These are phyloP conservation scores for Calypte anna DNA, from an alignment of 2,113 vertebrate species.

Conservation along the genomic window DNA sequence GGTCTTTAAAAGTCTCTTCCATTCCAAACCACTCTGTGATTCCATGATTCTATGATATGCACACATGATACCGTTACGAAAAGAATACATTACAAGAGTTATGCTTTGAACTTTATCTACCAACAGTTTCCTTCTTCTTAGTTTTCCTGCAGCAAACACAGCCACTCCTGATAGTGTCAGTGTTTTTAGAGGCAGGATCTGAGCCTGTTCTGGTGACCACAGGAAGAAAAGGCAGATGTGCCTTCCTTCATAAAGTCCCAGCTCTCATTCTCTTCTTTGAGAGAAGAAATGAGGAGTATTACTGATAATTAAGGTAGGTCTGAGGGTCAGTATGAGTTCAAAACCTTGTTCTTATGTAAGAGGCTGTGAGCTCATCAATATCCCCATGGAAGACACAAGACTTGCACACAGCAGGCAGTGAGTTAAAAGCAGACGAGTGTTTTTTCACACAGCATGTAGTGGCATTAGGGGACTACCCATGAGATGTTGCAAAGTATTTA, in stretches of 20 bases:
- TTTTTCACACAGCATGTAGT: neutral
- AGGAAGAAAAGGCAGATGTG: neutral
- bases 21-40: too few species aligned
- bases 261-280: neutral
- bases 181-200: neutral
- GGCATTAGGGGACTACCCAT: neutral
- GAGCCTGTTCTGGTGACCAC: neutral
- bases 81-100: neutral
- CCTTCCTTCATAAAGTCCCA: neutral
- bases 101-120: neutral
- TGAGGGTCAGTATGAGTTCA: neutral
- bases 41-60: too few species aligned
- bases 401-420: neutral
- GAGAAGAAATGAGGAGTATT: neutral
- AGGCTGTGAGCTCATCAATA: neutral
- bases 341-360: neutral
- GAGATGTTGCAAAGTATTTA: neutral
- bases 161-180: neutral
- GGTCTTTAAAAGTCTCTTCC: too few species aligned
- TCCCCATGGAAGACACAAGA: neutral
- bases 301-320: neutral
- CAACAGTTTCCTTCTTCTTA: neutral
- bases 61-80: accelerated
- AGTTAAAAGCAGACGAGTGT: neutral
- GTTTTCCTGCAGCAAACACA: neutral